Evolutionary conservation across 2,113 vertebrate genomes (phyloP).

Genomic region (Plectropomus leopardus): DNA sequence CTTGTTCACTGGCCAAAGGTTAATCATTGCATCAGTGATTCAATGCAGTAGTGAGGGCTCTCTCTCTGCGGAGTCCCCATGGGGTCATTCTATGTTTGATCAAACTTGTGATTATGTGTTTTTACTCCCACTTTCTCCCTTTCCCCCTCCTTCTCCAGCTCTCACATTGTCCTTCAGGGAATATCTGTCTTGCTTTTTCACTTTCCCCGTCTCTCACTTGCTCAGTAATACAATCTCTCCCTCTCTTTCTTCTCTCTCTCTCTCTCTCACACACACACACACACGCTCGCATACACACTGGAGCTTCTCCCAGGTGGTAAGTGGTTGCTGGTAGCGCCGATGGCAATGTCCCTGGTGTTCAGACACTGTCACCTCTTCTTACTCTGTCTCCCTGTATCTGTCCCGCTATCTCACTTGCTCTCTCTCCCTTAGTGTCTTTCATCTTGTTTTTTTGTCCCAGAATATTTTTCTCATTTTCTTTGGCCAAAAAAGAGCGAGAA

Average conservation of each 20-base stretch:
- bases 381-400: not conserved
- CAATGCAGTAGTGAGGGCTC: not conserved
- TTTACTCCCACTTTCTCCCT: not conserved
- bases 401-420: not conserved
- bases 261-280: not conserved
- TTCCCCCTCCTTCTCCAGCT: conserved; percentile 5
- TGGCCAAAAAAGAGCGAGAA: not conserved
- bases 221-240: conserved; percentile 11
- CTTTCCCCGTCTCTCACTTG: conserved; percentile 38
- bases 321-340: conserved; percentile 58
- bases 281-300: conserved; percentile 28
- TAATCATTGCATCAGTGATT: not conserved
- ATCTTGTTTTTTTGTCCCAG: not conserved
- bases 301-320: conserved; percentile 50
- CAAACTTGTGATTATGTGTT: conserved; percentile 20
- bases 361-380: conserved; percentile 55
- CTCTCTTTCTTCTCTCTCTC: not conserved
- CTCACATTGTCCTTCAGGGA: conserved; percentile 44
- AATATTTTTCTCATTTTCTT: conserved; percentile 2
- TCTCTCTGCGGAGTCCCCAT: conserved; percentile 14
- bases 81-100: conserved; percentile 28
- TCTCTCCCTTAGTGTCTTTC: not conserved
- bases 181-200: conserved; percentile 45
- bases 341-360: conserved; percentile 66
- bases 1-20: not conserved